Evolutionary conservation across 2,113 vertebrate species (phyloP).

Genomic region (Struthidea cinerea): DNA sequence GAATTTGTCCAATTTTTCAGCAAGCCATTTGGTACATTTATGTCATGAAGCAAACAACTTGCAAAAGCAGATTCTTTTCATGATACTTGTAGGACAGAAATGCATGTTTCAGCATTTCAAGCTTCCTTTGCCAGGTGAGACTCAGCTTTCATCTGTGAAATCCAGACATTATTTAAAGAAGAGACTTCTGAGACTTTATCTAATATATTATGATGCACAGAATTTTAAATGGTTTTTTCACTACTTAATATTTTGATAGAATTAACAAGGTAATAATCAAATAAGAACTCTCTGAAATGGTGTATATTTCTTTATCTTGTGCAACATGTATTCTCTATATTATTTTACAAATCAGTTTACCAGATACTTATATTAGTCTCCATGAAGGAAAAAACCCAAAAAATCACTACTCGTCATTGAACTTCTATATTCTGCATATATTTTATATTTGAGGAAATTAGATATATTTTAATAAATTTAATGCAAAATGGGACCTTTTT

Average conservation of each 20-base stretch:
- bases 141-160: not conserved
- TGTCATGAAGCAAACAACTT: constrained; percentile 62
- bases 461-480: not conserved
- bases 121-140: not conserved
- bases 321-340: not conserved
- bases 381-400: not conserved
- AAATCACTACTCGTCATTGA: not conserved
- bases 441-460: not conserved
- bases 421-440: not conserved
- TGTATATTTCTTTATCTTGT: not conserved
- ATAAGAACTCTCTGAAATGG: not conserved
- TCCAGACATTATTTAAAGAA: not conserved
- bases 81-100: not conserved
- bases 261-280: not conserved
- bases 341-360: not conserved
- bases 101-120: not conserved
- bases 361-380: not conserved
- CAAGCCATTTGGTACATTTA: constrained; percentile 67
- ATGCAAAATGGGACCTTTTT: not conserved
- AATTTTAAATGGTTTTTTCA: not conserved
- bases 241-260: not conserved
- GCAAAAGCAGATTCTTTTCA: constrained; percentile 42
- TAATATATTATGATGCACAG: not conserved
- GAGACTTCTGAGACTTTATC: not conserved
- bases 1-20: constrained; percentile 71